Evolutionary conservation across 2,888 invertebrate genomes (phyloP).

Genomic region (Lithosia quadra): DNA sequence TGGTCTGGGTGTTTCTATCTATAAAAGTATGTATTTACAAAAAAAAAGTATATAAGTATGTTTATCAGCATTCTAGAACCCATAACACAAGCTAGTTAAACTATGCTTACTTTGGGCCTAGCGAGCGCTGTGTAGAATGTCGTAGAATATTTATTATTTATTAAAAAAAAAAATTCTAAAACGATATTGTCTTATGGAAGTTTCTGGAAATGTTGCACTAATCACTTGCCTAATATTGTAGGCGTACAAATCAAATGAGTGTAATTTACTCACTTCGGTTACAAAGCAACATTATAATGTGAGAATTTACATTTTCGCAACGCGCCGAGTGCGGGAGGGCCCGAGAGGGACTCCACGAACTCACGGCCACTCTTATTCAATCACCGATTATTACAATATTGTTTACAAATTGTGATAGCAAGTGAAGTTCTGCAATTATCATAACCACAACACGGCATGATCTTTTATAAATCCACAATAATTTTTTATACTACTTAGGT

Average conservation of each 20-base stretch:
- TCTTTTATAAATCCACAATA: neutral
- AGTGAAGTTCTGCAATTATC: neutral
- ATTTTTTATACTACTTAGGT: too few relatives aligned
- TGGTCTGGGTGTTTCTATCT: too few relatives aligned
- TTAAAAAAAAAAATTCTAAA: too few relatives aligned
- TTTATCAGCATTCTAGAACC: too few relatives aligned
- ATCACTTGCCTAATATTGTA: conserved; percentile 12
- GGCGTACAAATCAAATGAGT: conserved; percentile 10
- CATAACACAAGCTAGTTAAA: too few relatives aligned
- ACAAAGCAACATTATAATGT: conserved; percentile 12
- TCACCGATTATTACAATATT: conserved; percentile 1
- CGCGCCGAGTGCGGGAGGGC: neutral
- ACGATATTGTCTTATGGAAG: neutral
- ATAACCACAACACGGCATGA: neutral
- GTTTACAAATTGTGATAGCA: conserved; percentile 7
- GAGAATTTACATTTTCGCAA: conserved; percentile 16
- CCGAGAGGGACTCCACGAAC: neutral
- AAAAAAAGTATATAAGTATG: too few relatives aligned
- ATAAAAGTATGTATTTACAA: too few relatives aligned
- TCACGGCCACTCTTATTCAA: conserved; percentile 15
- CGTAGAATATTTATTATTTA: too few relatives aligned
- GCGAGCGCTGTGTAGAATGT: too few relatives aligned
- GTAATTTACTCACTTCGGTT: conserved; percentile 12
- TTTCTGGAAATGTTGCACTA: conserved; percentile 10
- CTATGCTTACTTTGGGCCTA: too few relatives aligned